phyloP scores from a whole-genome alignment of 2,888 invertebrate species.

The Tineola bisselliella region DNA sequence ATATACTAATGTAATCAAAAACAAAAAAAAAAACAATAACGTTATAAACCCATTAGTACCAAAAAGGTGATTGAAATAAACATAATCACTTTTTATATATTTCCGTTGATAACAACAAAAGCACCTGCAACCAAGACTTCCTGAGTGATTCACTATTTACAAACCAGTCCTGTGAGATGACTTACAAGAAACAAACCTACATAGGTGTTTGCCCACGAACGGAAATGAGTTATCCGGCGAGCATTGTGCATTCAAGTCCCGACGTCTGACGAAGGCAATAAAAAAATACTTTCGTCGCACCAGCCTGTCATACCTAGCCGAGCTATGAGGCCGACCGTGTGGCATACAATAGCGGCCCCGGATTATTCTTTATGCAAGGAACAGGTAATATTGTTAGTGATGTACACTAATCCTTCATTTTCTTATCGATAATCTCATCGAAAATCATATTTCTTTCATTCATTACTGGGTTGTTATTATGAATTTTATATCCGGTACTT shows the following conservation, averaged over 20 bases:
- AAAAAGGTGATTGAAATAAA: neutral
- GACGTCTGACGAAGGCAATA: conserved; percentile 20
- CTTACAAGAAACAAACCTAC: conserved; percentile 13
- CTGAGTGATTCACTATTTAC: neutral
- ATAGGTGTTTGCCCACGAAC: conserved; percentile 27
- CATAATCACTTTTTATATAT: neutral
- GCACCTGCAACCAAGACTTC: conserved; percentile 1
- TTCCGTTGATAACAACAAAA: neutral
- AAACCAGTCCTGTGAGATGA: neutral
- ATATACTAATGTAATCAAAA: neutral
- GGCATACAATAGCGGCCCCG: conserved; percentile 47
- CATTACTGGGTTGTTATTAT: too few species aligned
- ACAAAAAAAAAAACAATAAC: neutral
- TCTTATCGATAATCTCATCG: neutral
- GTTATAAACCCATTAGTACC: neutral
- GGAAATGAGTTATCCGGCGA: conserved; percentile 60
- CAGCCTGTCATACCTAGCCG: conserved; percentile 17
- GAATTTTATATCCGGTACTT: too few species aligned
- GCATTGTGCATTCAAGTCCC: conserved; percentile 25
- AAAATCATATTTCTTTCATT: too few species aligned
- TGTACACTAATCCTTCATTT: conserved; percentile 18
- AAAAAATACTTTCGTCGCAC: conserved; percentile 24
- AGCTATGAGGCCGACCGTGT: conserved; percentile 42
- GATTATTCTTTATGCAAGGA: conserved; percentile 55
- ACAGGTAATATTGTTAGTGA: conserved; percentile 54